Percentiles rank a stretch among this genome's conserved stretches.
These are phyloP conservation scores for Diaphora mendica DNA, from an alignment of 2,888 invertebrate genomes.

Conservation along the genomic window DNA sequence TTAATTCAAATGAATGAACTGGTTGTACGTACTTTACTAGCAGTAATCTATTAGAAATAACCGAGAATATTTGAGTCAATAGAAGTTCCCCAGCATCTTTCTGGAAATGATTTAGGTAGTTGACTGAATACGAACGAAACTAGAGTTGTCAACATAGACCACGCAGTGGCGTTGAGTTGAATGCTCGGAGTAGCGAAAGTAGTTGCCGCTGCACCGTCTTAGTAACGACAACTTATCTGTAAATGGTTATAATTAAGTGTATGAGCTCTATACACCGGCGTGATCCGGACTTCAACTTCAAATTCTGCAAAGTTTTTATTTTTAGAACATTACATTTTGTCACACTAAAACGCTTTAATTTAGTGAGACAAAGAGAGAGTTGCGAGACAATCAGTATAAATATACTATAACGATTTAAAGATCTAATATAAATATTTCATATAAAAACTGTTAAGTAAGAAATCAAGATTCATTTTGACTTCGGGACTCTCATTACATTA, in stretches of 20 bases:
- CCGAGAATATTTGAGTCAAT: background rate
- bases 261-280: background rate
- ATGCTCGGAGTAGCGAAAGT: background rate
- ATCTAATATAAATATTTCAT: background rate
- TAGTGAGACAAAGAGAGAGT: no score
- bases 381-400: background rate
- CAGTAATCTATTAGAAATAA: background rate
- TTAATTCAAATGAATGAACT: no score
- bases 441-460: background rate
- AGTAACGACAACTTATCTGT: background rate
- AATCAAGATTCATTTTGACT: slow-evolving; percentile 23
- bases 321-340: no score
- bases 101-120: background rate
- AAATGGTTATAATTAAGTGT: background rate
- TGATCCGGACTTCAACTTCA: no score
- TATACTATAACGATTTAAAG: background rate
- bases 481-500: slow-evolving; percentile 24
- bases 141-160: background rate
- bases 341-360: no score
- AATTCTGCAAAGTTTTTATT: no score
- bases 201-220: background rate
- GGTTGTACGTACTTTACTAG: background rate
- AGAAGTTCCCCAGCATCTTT: background rate
- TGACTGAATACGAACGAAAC: background rate
- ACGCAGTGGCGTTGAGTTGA: background rate